A percentile compares a stretch with the other conserved stretches of the same genome.
Evolutionary conservation across 2,888 invertebrate species (phyloP).

Genomic region (Troilus luridus): DNA sequence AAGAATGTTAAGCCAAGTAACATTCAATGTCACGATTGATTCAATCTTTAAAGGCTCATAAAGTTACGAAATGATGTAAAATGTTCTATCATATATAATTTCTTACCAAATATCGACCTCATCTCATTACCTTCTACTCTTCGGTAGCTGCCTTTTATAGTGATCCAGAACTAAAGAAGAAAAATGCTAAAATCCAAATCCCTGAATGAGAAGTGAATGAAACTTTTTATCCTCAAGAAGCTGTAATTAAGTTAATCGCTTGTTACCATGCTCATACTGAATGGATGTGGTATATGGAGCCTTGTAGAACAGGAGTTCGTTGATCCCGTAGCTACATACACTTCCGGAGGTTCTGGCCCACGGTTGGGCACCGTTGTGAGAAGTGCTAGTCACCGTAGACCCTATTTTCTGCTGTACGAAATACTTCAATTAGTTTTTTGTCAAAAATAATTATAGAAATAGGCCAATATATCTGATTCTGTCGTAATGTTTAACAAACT

Average conservation of each 20-base stretch:
- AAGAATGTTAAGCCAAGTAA: too few relatives aligned
- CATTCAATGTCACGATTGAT: too few relatives aligned
- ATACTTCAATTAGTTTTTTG: neutral
- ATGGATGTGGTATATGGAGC: constrained; percentile 1
- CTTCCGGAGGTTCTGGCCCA: constrained; percentile 8
- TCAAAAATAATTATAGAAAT: neutral
- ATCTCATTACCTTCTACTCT: too few relatives aligned
- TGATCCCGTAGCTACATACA: constrained; percentile 4
- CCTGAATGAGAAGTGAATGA: neutral
- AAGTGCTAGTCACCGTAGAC: constrained; percentile 13
- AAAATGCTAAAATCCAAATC: neutral
- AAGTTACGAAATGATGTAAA: too few relatives aligned
- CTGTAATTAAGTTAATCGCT: neutral
- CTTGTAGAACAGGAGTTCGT: neutral
- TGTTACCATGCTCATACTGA: neutral
- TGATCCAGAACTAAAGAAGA: too few relatives aligned
- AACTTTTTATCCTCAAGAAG: neutral
- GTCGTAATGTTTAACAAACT: neutral
- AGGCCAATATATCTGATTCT: neutral
- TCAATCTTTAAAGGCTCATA: too few relatives aligned
- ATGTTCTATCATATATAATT: too few relatives aligned
- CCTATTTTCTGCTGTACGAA: neutral
- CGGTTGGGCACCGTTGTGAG: constrained; percentile 34
- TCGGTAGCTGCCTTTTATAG: too few relatives aligned
- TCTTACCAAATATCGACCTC: too few relatives aligned